Conservation (phyloP, 1,140 invertebrate species). For the Sycophaga agraensis region DNA sequence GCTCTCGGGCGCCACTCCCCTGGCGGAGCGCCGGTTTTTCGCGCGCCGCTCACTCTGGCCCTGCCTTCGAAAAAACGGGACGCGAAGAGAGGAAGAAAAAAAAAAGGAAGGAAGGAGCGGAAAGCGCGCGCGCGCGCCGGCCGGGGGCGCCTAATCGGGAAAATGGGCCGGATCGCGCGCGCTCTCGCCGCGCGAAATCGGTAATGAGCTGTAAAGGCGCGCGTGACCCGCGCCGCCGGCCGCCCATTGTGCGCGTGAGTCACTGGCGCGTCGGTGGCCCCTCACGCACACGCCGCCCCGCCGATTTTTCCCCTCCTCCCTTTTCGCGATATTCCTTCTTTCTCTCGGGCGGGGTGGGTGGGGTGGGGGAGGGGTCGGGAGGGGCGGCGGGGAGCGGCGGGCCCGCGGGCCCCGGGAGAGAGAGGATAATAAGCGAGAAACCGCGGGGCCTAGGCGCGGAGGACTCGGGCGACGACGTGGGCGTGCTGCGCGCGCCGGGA, state of each 20-base stretch:
- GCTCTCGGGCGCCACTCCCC: too few species aligned
- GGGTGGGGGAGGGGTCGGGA: too few species aligned
- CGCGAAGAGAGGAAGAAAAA: not conserved
- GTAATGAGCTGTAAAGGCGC: constrained; percentile 56
- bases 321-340: constrained; percentile 1
- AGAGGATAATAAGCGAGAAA: constrained; percentile 57
- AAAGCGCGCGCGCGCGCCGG: not conserved
- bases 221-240: constrained; percentile 28
- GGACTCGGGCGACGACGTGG: constrained; percentile 40
- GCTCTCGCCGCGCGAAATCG: constrained; percentile 48
- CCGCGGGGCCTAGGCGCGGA: constrained; percentile 35
- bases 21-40: not conserved
- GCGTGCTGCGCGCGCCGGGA: constrained; percentile 30
- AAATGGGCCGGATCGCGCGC: constrained; percentile 33
- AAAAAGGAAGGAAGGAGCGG: not conserved
- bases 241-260: constrained; percentile 37
- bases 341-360: constrained; percentile 10
- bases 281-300: constrained; percentile 13
- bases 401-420: constrained; percentile 50
- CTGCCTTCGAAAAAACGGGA: too few species aligned
- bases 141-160: too few species aligned
- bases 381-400: too few species aligned
- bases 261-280: constrained; percentile 32
- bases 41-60: too few species aligned
- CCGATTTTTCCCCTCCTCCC: constrained; percentile 41